A percentile compares a stretch with the other conserved stretches of the same genome.
These are phyloP conservation scores for Thereva unica DNA, from an alignment of 2,888 invertebrate genomes.

Conservation along the genomic window DNA sequence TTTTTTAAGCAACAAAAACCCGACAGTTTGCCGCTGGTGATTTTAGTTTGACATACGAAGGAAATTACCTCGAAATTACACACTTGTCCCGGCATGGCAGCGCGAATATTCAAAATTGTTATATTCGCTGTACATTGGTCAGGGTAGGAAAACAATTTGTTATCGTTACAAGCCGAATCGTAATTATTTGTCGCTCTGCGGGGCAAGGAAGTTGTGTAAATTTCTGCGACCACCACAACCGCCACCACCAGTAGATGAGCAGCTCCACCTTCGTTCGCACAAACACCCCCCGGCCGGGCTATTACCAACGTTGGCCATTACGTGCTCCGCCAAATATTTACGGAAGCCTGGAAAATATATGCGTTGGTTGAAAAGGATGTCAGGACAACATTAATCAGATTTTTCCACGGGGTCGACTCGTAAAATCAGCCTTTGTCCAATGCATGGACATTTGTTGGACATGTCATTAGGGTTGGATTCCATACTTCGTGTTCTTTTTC, in stretches of 20 bases:
- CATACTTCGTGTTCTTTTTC: background rate
- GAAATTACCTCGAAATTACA: conserved; percentile 35
- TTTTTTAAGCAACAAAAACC: conserved; percentile 21
- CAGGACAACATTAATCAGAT: conserved; percentile 31
- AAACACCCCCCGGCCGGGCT: background rate
- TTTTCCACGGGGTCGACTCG: conserved; percentile 3
- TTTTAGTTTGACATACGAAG: conserved; percentile 31
- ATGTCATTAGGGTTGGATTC: conserved; percentile 22
- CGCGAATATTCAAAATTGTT: background rate
- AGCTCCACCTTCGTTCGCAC: too few species aligned
- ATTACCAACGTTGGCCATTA: background rate
- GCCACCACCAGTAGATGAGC: too few species aligned
- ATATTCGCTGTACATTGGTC: conserved; percentile 12
- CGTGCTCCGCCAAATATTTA: conserved; percentile 13
- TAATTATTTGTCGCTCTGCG: conserved; percentile 27
- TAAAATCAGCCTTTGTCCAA: conserved; percentile 1
- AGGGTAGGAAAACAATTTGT: conserved; percentile 33
- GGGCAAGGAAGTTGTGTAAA: too few species aligned
- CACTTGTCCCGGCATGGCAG: conserved; percentile 22
- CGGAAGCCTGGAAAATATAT: conserved; percentile 11
- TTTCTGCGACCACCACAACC: too few species aligned
- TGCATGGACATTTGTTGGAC: conserved; percentile 1
- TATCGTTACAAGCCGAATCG: conserved; percentile 32
- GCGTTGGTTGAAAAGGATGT: conserved; percentile 27
- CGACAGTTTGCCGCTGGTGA: conserved; percentile 6